phyloP scores from a whole-genome alignment of 2,888 invertebrate species.

The Dicyrtomina minuta region DNA sequence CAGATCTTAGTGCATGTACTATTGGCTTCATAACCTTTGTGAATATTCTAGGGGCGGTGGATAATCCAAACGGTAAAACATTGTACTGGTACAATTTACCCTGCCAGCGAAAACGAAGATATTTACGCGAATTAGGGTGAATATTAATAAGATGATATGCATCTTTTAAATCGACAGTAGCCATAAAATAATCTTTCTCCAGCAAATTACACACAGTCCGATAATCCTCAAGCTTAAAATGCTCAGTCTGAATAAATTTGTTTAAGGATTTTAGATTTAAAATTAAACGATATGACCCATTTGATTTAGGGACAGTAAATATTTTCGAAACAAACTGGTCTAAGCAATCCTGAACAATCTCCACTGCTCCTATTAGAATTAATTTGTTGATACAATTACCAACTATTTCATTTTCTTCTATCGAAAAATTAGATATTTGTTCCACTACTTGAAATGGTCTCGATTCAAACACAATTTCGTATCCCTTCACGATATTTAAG shows the following conservation, averaged over 20 bases:
- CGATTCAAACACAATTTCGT: too few relatives aligned
- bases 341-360: neutral
- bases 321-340: too few relatives aligned
- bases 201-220: conserved; percentile 28
- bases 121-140: conserved; percentile 12
- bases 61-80: conserved; percentile 35
- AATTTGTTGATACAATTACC: neutral
- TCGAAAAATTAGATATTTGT: neutral
- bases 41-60: conserved; percentile 28
- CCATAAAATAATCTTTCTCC: neutral
- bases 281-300: conserved; percentile 20
- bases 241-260: conserved; percentile 24
- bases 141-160: conserved; percentile 33
- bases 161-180: conserved; percentile 35
- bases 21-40: conserved; percentile 34
- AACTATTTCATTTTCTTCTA: neutral
- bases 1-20: conserved; percentile 14
- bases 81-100: conserved; percentile 21
- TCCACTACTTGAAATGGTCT: neutral
- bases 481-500: conserved; percentile 14
- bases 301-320: conserved; percentile 36
- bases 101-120: conserved; percentile 31
- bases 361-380: conserved; percentile 2
- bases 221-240: conserved; percentile 40
- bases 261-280: conserved; percentile 37